Evolutionary conservation across 1,140 invertebrate genomes (phyloP).

Genomic region (Drosophila grimshawi): DNA sequence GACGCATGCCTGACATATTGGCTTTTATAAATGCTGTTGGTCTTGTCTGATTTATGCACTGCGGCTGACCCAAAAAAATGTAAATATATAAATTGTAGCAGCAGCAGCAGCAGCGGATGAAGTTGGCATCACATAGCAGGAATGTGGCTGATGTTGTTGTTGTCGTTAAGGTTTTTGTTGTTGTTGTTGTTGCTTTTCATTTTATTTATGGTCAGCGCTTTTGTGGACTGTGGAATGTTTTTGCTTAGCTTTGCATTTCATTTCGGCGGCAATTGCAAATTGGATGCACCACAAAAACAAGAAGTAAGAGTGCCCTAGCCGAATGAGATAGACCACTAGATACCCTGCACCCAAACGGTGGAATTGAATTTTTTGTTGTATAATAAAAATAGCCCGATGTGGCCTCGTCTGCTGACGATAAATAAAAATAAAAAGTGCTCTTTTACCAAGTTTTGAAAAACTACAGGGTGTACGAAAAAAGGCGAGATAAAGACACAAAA

Average conservation of each 20-base stretch:
- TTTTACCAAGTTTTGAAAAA: too few species aligned
- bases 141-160: slow-evolving; percentile 20
- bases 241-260: slow-evolving; percentile 73
- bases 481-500: background rate
- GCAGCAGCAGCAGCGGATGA: background rate
- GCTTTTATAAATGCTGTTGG: slow-evolving; percentile 59
- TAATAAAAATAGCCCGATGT: too few species aligned
- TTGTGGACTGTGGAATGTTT: slow-evolving; percentile 27
- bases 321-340: background rate
- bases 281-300: slow-evolving; percentile 30
- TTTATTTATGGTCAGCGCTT: slow-evolving; percentile 47
- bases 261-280: slow-evolving; percentile 60
- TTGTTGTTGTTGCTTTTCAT: slow-evolving; percentile 41
- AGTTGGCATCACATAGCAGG: slow-evolving; percentile 12
- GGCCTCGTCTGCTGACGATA: too few species aligned
- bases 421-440: too few species aligned
- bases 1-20: slow-evolving; percentile 72
- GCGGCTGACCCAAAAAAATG: slow-evolving; percentile 68
- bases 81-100: slow-evolving; percentile 46
- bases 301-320: background rate
- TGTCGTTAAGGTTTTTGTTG: slow-evolving; percentile 1
- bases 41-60: slow-evolving; percentile 67
- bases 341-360: background rate
- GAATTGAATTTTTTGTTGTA: too few species aligned
- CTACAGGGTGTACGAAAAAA: background rate